Evolutionary conservation across 2,888 invertebrate genomes (phyloP), one percentile per base, ranked within the genome.

Genomic region (Dryococelus australis): DNA sequence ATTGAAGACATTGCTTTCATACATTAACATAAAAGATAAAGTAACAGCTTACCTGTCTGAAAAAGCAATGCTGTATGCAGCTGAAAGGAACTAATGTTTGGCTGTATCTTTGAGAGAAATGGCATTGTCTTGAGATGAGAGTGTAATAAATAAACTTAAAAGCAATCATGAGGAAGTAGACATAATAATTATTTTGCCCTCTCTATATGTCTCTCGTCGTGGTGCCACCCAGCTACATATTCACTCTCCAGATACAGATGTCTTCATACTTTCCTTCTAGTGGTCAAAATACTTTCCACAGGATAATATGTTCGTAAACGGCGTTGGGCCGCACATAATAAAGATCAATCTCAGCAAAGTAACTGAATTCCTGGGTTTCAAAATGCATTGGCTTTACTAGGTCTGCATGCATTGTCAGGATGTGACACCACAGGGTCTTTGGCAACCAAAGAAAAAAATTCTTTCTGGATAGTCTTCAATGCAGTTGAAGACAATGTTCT

Each of bases 201-300:
- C 83, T n/a, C 35, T 35, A 35, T 35, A 24, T 35, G 6, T 16
- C 35, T 27, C 2, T 35, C 13, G 35, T 83, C 28, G 13, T 83
- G 83, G 35, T 83, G 28, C 83, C 0, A 83, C 83, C 28, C 13
- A 83, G 24, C 28, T 83, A 6, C 83, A 83, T 16, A 83, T 83
- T 27, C 35, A 83, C 83, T 83, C 83, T 24, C 35, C 28, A 35
- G 83, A 83, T 35, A 83, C 83, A 83, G 13, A 83, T 83, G 83
- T 83, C n/a, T 83, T 83, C 35, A 35, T 83, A 8, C 83, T 83
- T 83, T 27, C 83, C n/a, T 83, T 83, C 27, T 9, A 27, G 83
- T 8, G 83, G 27, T 83, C 28, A 26, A 83, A 83, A n/a, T n/a
- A 79, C n/a, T 20, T 3, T 79, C 79, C 79, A 79, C 9, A 8